Base-by-base conservation (phyloP, 2,888 invertebrate species). In the Auanema freiburgensis region DNA sequence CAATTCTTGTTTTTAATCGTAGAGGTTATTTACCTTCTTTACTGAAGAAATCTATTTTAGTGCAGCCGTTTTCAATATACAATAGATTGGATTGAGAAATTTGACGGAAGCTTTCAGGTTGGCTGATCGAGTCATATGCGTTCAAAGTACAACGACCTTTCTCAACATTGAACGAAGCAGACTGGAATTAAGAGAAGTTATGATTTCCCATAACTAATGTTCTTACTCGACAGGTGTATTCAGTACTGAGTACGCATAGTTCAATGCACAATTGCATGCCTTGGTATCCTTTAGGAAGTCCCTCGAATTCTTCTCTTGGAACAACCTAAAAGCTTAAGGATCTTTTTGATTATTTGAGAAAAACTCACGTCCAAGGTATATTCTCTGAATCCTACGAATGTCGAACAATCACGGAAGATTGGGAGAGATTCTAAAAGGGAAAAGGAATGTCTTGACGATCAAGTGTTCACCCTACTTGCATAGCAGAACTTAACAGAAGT, bases 211-310 rank as follows among this genome's bases (percentile, higher is more conserved):
- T 16, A n/a, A 40, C n/a, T 18, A 53, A 59, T 53, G 16, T 18
- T 46, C 65, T 46, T 53, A 78, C 79, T 63, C 71, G 64, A 64
- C 82, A 82, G 1, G 72, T 67, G 62, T 79, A 82, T 43, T 75
- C 70, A 16, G 67, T 77, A 0, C 78, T 72, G 14, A 83, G 69
- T 5, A 81, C 78, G 56, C 82, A 82, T 40, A 82, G 55, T 58
- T 82, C 82, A 14, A 82, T 69, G 64, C 82, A 82, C n/a, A 76
- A 68, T 16, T 78, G 79, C 58, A 83, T 69, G 33, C 82, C 82
- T 11, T 81, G 77, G 55, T 72, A 70, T 8, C 76, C 76, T n/a
- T 65, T 63, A 18, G 82, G 82, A 18, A 82, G 66, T n/a, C 76
- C 78, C n/a, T 80, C 78, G 56, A 81, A 82, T 44, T 77, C 68